Evolutionary conservation across 2,888 invertebrate species (phyloP).

Genomic region (Nezara viridula): DNA sequence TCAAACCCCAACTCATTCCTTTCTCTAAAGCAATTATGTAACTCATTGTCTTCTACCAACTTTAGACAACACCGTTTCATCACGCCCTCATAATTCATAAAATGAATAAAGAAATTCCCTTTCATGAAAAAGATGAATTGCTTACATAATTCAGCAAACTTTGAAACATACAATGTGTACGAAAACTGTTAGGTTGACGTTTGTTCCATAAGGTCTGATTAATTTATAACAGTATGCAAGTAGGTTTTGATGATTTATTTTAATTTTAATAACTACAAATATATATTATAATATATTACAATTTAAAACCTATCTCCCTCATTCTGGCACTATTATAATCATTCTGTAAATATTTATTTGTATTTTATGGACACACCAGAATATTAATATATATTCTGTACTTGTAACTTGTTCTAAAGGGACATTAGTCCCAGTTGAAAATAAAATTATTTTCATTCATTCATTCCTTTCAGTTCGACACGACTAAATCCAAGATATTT

Average conservation of each 20-base stretch:
- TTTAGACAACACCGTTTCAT: conserved; percentile 34
- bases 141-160: not conserved
- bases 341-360: too few species aligned
- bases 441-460: too few species aligned
- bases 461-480: too few species aligned
- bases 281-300: too few species aligned
- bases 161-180: not conserved
- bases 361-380: too few species aligned
- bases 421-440: too few species aligned
- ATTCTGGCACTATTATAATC: too few species aligned
- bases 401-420: too few species aligned
- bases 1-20: conserved; percentile 16
- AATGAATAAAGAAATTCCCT: conserved; percentile 8
- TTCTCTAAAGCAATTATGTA: conserved; percentile 29
- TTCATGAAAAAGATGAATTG: not conserved
- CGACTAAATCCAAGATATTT: too few species aligned
- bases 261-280: too few species aligned
- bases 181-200: not conserved
- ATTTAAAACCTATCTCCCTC: too few species aligned
- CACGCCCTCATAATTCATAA: conserved; percentile 10
- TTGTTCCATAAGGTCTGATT: not conserved
- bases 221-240: not conserved
- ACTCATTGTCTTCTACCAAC: conserved; percentile 29
- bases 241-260: not conserved
- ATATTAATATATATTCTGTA: too few species aligned